A percentile compares a stretch with the other conserved stretches of the same genome.
These are phyloP conservation scores for Apostichopus parvimensis DNA, from an alignment of 35 echinoderm and acorn worm species.

Conservation along the genomic window DNA sequence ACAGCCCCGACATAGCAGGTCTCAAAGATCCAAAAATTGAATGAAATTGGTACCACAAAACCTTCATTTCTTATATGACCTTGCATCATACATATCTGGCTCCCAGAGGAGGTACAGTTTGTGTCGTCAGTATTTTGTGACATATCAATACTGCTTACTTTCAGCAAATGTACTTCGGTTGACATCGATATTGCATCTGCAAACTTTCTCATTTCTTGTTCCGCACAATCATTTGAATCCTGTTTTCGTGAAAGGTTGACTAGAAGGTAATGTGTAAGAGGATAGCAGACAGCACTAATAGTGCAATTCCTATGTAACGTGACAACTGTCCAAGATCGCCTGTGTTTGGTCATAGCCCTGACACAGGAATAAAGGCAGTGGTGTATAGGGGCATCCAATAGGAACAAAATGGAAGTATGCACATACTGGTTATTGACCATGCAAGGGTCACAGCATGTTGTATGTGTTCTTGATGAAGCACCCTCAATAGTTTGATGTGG, in stretches of 20 bases:
- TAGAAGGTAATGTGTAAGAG: neutral
- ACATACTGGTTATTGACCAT: neutral
- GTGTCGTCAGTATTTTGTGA: neutral
- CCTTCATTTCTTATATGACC: neutral
- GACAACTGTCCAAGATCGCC: neutral
- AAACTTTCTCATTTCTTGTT: neutral
- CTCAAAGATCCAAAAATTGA: neutral
- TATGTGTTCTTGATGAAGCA: neutral
- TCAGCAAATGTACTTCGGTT: too few relatives aligned
- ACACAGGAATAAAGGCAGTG: neutral
- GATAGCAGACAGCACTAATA: constrained; percentile 16
- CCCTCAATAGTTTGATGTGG: too few relatives aligned
- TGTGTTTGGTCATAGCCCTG: neutral
- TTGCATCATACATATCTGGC: neutral
- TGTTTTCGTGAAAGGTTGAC: neutral
- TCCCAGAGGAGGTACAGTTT: neutral
- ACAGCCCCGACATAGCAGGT: neutral
- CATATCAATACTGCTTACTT: neutral
- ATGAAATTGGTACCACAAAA: neutral
- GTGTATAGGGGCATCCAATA: neutral
- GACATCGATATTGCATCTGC: neutral
- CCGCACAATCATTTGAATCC: neutral
- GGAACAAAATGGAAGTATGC: neutral
- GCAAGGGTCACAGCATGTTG: neutral
- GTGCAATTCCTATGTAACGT: neutral